phyloP scores from a whole-genome alignment of 2,797 vertebrate genomes.

The Lepus townsendii region DNA sequence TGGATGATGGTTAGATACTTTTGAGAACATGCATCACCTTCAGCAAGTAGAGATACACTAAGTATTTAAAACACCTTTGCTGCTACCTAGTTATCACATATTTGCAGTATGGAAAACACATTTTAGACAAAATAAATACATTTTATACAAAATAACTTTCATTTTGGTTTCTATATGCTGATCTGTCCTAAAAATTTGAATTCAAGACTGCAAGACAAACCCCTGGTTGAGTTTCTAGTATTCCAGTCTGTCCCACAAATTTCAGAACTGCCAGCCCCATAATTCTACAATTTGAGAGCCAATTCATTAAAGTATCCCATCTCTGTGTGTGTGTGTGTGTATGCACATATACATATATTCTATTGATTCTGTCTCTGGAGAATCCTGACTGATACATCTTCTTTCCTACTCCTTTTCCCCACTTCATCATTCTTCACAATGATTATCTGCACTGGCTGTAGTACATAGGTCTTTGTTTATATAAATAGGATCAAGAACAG shows the following conservation, averaged over 20 bases:
- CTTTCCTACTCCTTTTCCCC: not conserved
- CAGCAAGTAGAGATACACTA: not conserved
- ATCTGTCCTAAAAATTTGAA: not conserved
- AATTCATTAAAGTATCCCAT: not conserved
- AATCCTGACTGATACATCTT: not conserved
- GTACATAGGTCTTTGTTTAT: not conserved
- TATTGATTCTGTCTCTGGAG: not conserved
- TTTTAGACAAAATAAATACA: not conserved
- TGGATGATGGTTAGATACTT: not conserved
- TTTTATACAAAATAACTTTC: not conserved
- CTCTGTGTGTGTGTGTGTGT: not conserved
- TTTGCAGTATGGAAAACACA: not conserved
- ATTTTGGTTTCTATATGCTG: not conserved
- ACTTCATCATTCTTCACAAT: not conserved
- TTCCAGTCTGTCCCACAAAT: not conserved
- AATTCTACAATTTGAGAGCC: not conserved
- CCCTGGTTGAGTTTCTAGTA: not conserved
- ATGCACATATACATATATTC: not conserved
- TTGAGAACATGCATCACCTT: not conserved
- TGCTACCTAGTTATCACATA: not conserved
- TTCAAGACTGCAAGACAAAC: not conserved
- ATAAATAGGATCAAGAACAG: not conserved
- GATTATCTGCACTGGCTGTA: not conserved
- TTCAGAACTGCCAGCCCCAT: not conserved
- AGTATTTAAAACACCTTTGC: not conserved